phyloP scores from a whole-genome alignment of 2,888 invertebrate genomes.

The Dorcus parallelipipedus region DNA sequence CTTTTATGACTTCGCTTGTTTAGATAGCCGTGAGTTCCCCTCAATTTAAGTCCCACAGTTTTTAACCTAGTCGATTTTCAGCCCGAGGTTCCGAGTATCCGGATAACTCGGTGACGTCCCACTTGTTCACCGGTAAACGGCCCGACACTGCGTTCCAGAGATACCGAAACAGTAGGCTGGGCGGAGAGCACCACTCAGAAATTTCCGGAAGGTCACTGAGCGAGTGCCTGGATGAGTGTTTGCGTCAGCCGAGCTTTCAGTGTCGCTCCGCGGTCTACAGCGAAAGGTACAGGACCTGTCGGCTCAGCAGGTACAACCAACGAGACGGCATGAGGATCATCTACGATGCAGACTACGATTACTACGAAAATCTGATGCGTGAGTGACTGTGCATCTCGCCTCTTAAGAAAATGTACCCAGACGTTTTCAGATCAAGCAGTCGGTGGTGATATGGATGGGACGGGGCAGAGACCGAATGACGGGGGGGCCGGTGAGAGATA shows the following conservation, averaged over 20 bases:
- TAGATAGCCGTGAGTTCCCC: conserved; percentile 79
- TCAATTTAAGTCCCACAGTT: too few species aligned
- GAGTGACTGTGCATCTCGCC: conserved; percentile 48
- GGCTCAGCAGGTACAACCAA: conserved; percentile 82
- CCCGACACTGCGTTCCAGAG: conserved; percentile 88
- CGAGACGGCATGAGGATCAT: conserved; percentile 84
- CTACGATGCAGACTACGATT: conserved; percentile 89
- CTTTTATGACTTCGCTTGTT: conserved; percentile 84
- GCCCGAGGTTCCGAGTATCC: conserved; percentile 87
- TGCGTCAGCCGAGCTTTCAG: conserved; percentile 84
- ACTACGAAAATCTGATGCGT: conserved; percentile 92
- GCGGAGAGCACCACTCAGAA: conserved; percentile 86
- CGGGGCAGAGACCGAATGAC: conserved; percentile 26
- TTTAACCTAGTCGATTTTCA: conserved; percentile 35
- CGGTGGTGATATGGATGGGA: conserved; percentile 32
- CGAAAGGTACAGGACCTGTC: conserved; percentile 78
- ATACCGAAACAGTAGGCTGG: conserved; percentile 80
- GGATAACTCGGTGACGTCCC: conserved; percentile 81
- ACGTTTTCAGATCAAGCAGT: conserved; percentile 47
- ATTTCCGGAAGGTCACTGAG: conserved; percentile 83
- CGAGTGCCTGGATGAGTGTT: conserved; percentile 86
- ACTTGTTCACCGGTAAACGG: conserved; percentile 73
- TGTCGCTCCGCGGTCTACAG: conserved; percentile 88
- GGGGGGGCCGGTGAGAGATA: conserved; percentile 16
- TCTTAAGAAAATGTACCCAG: conserved; percentile 19